These are phyloP conservation scores for Fratercula arctica DNA, from an alignment of 2,797 vertebrate genomes.

Conservation along the genomic window DNA sequence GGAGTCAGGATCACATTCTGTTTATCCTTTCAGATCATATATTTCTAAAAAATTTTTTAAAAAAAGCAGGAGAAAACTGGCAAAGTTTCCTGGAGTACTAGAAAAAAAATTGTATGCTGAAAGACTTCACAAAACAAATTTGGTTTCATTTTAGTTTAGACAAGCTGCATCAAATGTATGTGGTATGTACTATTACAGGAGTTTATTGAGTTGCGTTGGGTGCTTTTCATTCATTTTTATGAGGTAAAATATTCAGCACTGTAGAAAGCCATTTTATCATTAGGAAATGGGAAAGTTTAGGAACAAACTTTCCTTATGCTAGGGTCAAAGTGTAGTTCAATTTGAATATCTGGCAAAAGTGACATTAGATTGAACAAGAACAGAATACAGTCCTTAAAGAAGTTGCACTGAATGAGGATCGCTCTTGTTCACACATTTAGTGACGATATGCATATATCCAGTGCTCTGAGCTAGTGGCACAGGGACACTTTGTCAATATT, in stretches of 20 bases:
- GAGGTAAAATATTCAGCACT: neutral
- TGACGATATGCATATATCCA: conserved; percentile 9
- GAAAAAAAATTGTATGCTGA: neutral
- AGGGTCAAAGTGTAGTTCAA: neutral
- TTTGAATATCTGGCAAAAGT: neutral
- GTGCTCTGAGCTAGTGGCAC: neutral
- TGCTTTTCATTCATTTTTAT: neutral
- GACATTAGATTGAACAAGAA: neutral
- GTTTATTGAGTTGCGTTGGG: neutral
- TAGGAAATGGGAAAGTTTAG: neutral
- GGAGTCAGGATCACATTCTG: neutral
- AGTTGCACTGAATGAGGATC: neutral
- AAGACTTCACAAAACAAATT: neutral
- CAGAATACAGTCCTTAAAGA: neutral
- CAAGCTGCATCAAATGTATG: neutral
- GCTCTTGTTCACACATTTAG: neutral
- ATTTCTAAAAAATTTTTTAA: neutral
- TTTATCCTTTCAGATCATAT: neutral
- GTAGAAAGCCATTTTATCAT: neutral
- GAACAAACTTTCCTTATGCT: neutral
- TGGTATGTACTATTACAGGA: neutral
- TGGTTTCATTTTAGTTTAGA: neutral
- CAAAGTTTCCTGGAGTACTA: neutral
- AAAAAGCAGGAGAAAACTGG: neutral
- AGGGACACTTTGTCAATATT: conserved; percentile 64